Conservation (phyloP, 1,140 invertebrate genomes). For the Ceratina australensis region DNA sequence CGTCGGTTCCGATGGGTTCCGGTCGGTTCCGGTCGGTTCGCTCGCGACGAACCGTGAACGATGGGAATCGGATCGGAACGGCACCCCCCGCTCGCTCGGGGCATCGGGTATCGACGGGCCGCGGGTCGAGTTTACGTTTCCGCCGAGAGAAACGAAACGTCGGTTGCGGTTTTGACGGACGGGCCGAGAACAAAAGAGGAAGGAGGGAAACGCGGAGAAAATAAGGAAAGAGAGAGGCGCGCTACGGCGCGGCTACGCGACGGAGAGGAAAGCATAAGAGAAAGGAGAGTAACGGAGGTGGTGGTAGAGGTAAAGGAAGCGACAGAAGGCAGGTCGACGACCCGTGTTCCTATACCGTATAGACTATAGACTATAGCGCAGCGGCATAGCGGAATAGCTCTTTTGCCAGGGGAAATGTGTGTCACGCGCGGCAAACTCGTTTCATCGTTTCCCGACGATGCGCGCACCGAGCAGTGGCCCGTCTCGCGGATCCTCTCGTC, state of each 20-base stretch:
- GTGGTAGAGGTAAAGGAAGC: constrained; percentile 7
- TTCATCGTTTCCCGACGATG: constrained; percentile 25
- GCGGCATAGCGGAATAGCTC: constrained; percentile 55
- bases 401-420: constrained; percentile 62
- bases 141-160: neutral
- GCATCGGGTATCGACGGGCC: too few relatives aligned
- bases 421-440: constrained; percentile 58
- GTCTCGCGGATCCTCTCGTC: neutral
- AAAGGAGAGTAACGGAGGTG: neutral
- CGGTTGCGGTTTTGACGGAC: neutral
- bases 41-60: too few relatives aligned
- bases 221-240: neutral
- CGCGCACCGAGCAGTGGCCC: neutral
- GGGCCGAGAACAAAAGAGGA: constrained; percentile 13
- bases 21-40: too few relatives aligned
- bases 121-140: neutral
- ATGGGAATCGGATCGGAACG: too few relatives aligned
- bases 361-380: too few relatives aligned
- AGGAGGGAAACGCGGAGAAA: neutral
- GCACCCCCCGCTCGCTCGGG: too few relatives aligned
- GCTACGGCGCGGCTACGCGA: neutral
- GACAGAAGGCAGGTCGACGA: constrained; percentile 53
- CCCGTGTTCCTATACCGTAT: constrained; percentile 38
- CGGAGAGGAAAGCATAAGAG: neutral
- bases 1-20: too few relatives aligned